phyloP scores from a whole-genome alignment of 2,113 vertebrate species.

The Xenopus borealis region DNA sequence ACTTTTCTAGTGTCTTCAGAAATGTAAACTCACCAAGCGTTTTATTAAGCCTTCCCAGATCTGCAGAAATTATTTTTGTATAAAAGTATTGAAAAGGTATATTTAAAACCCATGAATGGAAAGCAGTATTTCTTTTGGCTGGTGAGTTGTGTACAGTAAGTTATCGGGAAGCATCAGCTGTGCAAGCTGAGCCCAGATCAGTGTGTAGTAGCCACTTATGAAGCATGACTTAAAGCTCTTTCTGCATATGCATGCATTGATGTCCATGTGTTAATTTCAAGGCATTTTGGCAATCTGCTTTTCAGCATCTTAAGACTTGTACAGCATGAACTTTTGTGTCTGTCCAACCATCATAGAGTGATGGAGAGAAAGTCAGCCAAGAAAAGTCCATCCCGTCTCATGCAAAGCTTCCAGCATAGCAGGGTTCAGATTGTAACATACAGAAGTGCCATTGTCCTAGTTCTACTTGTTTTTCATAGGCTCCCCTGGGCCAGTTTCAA shows the following conservation, averaged over 20 bases:
- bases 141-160: constrained; percentile 70
- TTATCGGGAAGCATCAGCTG: constrained; percentile 59
- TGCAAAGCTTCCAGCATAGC: constrained; percentile 58
- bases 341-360: constrained; percentile 50
- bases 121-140: constrained; percentile 73
- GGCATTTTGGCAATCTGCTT: constrained; percentile 10
- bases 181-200: constrained; percentile 62
- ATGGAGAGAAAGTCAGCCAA: constrained; percentile 64
- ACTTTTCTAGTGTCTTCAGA: constrained; percentile 53
- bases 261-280: constrained; percentile 51
- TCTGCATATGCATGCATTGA: constrained; percentile 68
- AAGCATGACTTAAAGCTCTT: constrained; percentile 63
- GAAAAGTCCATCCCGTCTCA: constrained; percentile 52
- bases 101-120: constrained; percentile 89
- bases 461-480: constrained; percentile 60
- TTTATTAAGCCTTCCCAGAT: constrained; percentile 69
- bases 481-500: constrained; percentile 66
- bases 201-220: constrained; percentile 59
- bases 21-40: constrained; percentile 67
- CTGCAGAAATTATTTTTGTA: constrained; percentile 97
- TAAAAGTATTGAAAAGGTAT: constrained; percentile 90
- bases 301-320: constrained; percentile 6
- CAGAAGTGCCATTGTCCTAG: constrained; percentile 77
- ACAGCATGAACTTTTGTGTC: constrained; percentile 63
- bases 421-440: constrained; percentile 60